Conservation (phyloP, 2,888 invertebrate species). For the Augiades crinisus region DNA sequence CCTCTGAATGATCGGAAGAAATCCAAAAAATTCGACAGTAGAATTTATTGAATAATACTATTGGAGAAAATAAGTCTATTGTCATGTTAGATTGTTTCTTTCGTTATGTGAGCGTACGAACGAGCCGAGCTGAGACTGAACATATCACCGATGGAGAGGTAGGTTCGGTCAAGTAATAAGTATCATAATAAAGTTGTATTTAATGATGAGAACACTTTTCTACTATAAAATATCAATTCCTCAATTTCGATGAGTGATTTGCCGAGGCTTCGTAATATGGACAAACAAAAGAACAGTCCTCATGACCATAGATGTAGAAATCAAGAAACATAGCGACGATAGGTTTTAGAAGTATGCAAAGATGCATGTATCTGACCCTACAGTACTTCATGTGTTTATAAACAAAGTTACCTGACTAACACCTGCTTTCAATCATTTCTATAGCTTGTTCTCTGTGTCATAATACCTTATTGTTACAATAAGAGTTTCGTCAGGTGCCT, state of each 20-base stretch:
- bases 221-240: slow-evolving; percentile 49
- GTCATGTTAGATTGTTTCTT: slow-evolving; percentile 82
- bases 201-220: slow-evolving; percentile 36
- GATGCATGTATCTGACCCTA: slow-evolving; percentile 68
- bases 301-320: slow-evolving; percentile 77
- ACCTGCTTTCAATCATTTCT: slow-evolving; percentile 57
- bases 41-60: slow-evolving; percentile 57
- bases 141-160: slow-evolving; percentile 73
- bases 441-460: slow-evolving; percentile 46
- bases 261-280: slow-evolving; percentile 66
- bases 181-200: slow-evolving; percentile 32
- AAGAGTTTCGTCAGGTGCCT: slow-evolving; percentile 24
- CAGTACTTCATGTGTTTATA: slow-evolving; percentile 80
- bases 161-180: slow-evolving; percentile 67
- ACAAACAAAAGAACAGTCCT: slow-evolving; percentile 72
- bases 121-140: slow-evolving; percentile 71
- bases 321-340: slow-evolving; percentile 49
- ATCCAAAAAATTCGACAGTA: not conserved
- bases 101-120: slow-evolving; percentile 73
- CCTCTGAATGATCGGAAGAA: too few relatives aligned
- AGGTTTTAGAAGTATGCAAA: slow-evolving; percentile 64
- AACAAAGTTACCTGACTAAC: slow-evolving; percentile 80
- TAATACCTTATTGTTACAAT: slow-evolving; percentile 25
- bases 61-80: slow-evolving; percentile 76
- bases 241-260: slow-evolving; percentile 68